Base-by-base conservation (phyloP, 2,113 vertebrate genomes). In the Bettongia penicillata region DNA sequence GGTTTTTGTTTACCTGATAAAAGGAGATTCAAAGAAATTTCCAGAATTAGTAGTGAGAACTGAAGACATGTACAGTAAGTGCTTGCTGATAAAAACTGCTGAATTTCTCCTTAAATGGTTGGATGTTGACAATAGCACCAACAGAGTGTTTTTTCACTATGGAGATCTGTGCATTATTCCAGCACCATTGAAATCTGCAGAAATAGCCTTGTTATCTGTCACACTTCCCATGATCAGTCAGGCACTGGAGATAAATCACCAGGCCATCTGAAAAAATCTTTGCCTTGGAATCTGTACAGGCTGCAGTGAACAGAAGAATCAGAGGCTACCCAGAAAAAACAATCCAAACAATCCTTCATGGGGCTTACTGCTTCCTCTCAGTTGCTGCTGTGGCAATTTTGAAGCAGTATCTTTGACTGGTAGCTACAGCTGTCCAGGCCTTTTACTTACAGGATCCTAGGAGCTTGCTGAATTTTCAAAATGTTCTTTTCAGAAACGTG, bases 101-200 rank as follows among this genome's bases (percentile, higher is more conserved):
- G 99, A 99, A 97, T 99, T 99, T 96, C 99, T 99, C 68, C 99
- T 99, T 0, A 99, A 99, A 96, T 99, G 99, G 99, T 92, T 99
- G 95, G 99, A 98, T 96, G 99, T 99, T 49, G 99, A 99, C 92
- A 99, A 98, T 6, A 99, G 99, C 96, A 98, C 99, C 93, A 99
- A 99, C 99, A 99, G 98, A 99, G 99, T 98, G 99, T 99, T 99
- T 97, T 98, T 99, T 49, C 98, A 99, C 96, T 98, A 31, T 77
- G 99, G 99, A 90, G 98, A 99, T 19, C 93, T 99, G 96, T 99
- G 99, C 97, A 99, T 99, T 97, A 98, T 99, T 93, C 99, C 99
- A 0, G 96, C 97, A 49, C 98, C 97, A 0, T 98, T 98, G 89
- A 98, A 97, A 52, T 90, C 97, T 0, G 98, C 96, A 98, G 97